Evolutionary conservation across 1,140 invertebrate species (phyloP), one percentile per base, ranked within the genome.

Genomic region (Drosophila repleta): DNA sequence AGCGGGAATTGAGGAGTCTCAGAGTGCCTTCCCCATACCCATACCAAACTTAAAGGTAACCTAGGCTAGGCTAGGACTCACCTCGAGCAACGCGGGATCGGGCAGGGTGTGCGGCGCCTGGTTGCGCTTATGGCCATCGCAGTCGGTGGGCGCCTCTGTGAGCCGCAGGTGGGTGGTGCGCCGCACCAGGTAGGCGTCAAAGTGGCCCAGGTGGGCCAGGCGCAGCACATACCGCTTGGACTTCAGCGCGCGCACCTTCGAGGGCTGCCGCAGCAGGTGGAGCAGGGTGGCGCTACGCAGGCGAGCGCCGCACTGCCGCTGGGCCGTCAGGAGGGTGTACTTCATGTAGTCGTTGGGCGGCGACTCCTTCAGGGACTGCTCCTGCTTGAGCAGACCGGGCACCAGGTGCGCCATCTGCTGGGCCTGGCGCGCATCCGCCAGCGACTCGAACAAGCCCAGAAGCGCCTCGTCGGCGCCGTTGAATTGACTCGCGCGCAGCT

Each of bases 401-500:
- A 97, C 94, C 58, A 95, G 94, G 79, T 96, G 94, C 52, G 95
- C 94, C 48, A 97, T 92, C 20, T 94, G 93, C 93, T 93, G 8
- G 0, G 83, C 74, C n/a, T 49, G 57, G 3, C 83, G 79, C 0
- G 63, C 61, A 95, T 95, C 15, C 94, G 94, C 45, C 93, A 94
- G 94, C 0, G 95, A 95, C 79, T 97, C 96, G 79, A 97, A 96
- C 67, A 97, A 93, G 18, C 96, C 96, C 81, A 97, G 96, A 0
- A 97, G 92, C 1, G 95, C 96, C 92, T 97, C 96, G 39, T 94
- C 95, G 24, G 94, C 94, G 65, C 63, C 70, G 0, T 77, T 74
- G 89, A 96, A 96, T 15, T 94, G 94, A 29, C 95, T 95, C 64
- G 96, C 93, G 45, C 96, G 93, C 26, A 97, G 93, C 92, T 97